Base-by-base conservation (phyloP, 2,797 vertebrate species). In the Pseudochirops cupreus region DNA sequence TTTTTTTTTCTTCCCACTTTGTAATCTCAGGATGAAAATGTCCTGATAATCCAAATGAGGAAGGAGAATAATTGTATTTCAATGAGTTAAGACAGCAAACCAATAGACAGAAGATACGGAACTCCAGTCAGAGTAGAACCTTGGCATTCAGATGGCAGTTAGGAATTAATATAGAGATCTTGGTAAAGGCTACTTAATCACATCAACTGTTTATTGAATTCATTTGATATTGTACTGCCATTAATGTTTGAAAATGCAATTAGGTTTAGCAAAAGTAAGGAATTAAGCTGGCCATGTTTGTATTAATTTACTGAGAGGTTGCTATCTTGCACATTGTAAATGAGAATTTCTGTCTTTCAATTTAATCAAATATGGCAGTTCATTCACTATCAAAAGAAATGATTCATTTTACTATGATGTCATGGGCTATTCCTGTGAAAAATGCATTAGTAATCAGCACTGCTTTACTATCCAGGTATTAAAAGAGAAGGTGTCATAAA, bases 211-310 rank as follows among this genome's bases (percentile, higher is more conserved):
- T 92, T 96, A 94, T 95, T 97, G 56, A 97, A 97, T 97, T 96
- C 57, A 97, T 39, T 97, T 97, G 29, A 93, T 29, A 56, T 50
- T 95, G 28, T 16, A 92, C 10, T 94, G 94, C 50, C 53, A 67
- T 98, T 97, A 97, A 54, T 91, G 97, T 97, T 96, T 97, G 82
- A 96, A 95, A 97, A 96, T 93, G 0, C 92, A 97, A 97, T 98
- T 97, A 93, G 9, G 94, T 97, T 97, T 97, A 33, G 0, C 92
- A 97, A 91, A 59, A 95, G 29, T 97, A 92, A 91, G 82, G 58
- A 90, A 97, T 97, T 97, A 97, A 96, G 58, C 11, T 93, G 54
- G 50, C 96, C 98, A 97, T 91, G 24, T 82, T 97, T 39, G 24
- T 91, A 96, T 97, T 97, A 96, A 93, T 96, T 96, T 95, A 58